Evolutionary conservation across 2,888 invertebrate genomes (phyloP).

Genomic region (Lasioglossum figueresi): DNA sequence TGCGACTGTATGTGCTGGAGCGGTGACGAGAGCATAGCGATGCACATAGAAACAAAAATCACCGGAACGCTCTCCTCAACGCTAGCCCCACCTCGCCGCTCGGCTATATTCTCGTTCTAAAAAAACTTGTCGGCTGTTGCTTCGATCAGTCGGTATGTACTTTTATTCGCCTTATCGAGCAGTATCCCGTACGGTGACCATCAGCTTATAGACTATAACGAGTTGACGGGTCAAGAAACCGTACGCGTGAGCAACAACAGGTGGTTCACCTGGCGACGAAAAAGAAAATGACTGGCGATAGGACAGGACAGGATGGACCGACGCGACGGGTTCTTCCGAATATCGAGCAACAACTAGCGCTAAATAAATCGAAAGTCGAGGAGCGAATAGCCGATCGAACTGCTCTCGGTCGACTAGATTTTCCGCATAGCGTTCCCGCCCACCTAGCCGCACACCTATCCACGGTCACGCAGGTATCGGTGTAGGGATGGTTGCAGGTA

Average conservation of each 20-base stretch:
- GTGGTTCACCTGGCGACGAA: background rate
- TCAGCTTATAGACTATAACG: background rate
- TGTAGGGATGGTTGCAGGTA: background rate
- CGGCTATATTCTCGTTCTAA: no score
- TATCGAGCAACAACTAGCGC: background rate
- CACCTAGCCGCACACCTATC: background rate
- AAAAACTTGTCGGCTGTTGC: no score
- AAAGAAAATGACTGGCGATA: background rate
- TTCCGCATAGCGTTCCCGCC: slow-evolving; percentile 15
- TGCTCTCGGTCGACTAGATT: background rate
- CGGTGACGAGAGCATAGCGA: no score
- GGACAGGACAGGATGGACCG: background rate
- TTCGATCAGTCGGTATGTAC: no score
- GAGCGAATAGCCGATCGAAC: background rate
- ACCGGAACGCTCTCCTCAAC: no score
- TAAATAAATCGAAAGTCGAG: background rate
- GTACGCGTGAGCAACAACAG: slow-evolving; percentile 1
- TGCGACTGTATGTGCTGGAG: no score
- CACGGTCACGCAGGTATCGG: background rate
- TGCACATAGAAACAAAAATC: no score
- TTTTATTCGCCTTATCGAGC: background rate
- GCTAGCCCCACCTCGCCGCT: no score
- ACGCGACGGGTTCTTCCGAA: background rate
- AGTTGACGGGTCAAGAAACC: background rate
- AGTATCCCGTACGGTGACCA: background rate